These are phyloP conservation scores for Perca fluviatilis DNA, from an alignment of 2,113 vertebrate species.

Conservation along the genomic window DNA sequence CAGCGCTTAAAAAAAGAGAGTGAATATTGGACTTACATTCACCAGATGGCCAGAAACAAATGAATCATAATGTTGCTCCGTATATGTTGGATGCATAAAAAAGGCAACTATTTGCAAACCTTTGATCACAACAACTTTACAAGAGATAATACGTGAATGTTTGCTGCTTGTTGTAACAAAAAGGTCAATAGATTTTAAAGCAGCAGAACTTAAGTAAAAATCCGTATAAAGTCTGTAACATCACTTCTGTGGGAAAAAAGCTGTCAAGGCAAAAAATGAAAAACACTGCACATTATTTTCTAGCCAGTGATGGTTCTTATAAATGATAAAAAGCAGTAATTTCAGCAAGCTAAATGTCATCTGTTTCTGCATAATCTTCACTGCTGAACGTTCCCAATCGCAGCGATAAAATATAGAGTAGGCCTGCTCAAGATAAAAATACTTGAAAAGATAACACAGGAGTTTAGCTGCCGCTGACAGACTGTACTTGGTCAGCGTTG, in stretches of 20 bases:
- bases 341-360: conserved; percentile 29
- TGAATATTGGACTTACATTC: neutral
- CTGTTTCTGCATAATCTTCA: conserved; percentile 26
- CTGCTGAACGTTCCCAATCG: conserved; percentile 5
- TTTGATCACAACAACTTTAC: neutral
- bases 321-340: conserved; percentile 27
- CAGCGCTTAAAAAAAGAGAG: neutral
- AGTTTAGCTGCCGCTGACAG: neutral
- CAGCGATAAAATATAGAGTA: conserved; percentile 17
- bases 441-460: neutral
- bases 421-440: neutral
- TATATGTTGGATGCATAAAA: neutral
- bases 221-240: neutral
- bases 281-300: neutral
- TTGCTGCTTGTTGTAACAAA: neutral
- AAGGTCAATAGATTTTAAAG: neutral
- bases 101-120: neutral
- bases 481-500: neutral
- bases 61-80: neutral
- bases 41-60: neutral
- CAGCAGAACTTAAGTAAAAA: neutral
- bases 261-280: neutral
- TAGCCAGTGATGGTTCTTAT: neutral
- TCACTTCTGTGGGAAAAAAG: neutral
- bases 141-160: neutral